phyloP scores from a whole-genome alignment of 2,888 invertebrate genomes.

The Amphipyra berbera region DNA sequence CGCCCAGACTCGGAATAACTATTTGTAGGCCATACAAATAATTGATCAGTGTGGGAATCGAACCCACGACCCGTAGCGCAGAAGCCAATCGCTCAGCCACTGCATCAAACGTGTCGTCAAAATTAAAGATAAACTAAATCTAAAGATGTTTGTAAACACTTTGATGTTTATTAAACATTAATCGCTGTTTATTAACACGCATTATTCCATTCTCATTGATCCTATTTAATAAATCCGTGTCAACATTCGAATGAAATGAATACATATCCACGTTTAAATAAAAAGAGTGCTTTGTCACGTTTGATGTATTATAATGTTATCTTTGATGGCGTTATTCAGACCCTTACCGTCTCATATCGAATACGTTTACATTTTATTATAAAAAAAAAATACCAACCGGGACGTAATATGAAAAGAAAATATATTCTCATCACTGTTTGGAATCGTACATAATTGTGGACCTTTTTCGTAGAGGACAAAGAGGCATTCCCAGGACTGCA shows the following conservation, averaged over 20 bases:
- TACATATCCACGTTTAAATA: neutral
- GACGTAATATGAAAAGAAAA: neutral
- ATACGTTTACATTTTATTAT: neutral
- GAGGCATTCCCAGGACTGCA: conserved; percentile 64
- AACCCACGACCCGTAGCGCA: too few relatives aligned
- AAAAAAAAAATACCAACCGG: neutral
- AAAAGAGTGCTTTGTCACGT: conserved; percentile 4
- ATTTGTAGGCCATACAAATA: too few relatives aligned
- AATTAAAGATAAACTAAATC: too few relatives aligned
- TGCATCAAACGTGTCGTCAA: too few relatives aligned
- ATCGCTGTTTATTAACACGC: too few relatives aligned
- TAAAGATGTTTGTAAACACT: too few relatives aligned
- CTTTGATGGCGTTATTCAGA: conserved; percentile 21
- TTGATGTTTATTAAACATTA: too few relatives aligned
- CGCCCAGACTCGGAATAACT: too few relatives aligned
- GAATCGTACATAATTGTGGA: conserved; percentile 47
- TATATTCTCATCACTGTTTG: conserved; percentile 13
- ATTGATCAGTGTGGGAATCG: too few relatives aligned
- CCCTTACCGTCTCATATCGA: neutral
- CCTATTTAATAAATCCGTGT: neutral
- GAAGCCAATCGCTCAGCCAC: too few relatives aligned
- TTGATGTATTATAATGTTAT: conserved; percentile 9
- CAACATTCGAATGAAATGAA: neutral
- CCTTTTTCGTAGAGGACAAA: conserved; percentile 57
- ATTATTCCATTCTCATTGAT: neutral